phyloP scores from a whole-genome alignment of 2,888 invertebrate species.

The Hirtodrosophila cameraria region DNA sequence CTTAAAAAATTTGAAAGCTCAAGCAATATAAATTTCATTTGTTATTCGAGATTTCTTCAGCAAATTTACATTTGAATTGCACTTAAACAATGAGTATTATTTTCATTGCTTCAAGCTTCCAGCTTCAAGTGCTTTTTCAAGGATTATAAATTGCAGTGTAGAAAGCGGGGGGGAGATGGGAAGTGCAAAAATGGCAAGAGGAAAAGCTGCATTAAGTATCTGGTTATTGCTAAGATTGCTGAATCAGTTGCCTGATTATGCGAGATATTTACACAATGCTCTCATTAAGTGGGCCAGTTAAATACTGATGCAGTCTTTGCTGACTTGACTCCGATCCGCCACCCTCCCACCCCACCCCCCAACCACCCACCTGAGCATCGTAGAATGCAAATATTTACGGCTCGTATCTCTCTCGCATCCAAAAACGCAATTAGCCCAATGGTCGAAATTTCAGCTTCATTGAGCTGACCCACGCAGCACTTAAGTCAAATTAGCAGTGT shows the following conservation, averaged over 20 bases:
- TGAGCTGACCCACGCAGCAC: conserved; percentile 8
- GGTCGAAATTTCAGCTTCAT: conserved; percentile 24
- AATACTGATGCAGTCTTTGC: background rate
- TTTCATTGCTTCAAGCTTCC: too few relatives aligned
- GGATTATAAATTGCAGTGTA: too few relatives aligned
- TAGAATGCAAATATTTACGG: conserved; percentile 29
- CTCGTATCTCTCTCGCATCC: conserved; percentile 23
- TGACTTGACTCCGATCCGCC: background rate
- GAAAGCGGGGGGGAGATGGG: too few relatives aligned
- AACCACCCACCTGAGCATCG: background rate
- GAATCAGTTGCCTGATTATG: too few relatives aligned
- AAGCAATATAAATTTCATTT: too few relatives aligned
- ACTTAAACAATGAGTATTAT: too few relatives aligned
- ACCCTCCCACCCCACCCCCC: background rate
- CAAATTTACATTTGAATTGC: too few relatives aligned
- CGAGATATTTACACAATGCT: background rate
- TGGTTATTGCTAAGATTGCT: too few relatives aligned
- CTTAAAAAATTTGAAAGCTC: background rate
- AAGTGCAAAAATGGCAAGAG: too few relatives aligned
- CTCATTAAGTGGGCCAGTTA: background rate
- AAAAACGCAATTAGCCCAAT: conserved; percentile 48
- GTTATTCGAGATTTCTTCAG: too few relatives aligned
- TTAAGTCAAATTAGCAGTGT: conserved; percentile 32
- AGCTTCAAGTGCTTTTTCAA: too few relatives aligned
- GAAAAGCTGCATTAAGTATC: background rate